A percentile compares a stretch with the other conserved stretches of the same genome.
These are phyloP conservation scores for Elanoides forficatus DNA, from an alignment of 2,113 vertebrate genomes.

Conservation along the genomic window DNA sequence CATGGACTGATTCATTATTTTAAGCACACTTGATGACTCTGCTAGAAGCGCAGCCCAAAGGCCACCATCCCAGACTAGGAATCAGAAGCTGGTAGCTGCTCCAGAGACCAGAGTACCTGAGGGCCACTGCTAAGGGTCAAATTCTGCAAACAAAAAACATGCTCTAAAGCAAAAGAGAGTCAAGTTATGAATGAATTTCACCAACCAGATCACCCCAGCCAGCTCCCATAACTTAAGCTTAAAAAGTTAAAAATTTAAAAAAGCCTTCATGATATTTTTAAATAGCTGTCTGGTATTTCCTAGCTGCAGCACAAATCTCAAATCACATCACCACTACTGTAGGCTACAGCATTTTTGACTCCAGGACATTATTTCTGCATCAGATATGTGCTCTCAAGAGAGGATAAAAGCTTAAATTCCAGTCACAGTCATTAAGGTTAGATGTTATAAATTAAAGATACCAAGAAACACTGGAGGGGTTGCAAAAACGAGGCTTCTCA, in stretches of 20 bases:
- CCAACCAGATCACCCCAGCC: not conserved
- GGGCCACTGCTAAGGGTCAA: not conserved
- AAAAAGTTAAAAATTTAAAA: not conserved
- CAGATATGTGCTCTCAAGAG: not conserved
- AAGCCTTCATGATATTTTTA: not conserved
- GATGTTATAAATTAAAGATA: not conserved
- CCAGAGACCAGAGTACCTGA: not conserved
- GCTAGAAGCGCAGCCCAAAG: not conserved
- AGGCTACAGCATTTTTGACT: not conserved
- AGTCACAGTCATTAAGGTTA: conserved; percentile 6
- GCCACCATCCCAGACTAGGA: not conserved
- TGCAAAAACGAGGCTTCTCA: not conserved
- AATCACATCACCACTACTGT: not conserved
- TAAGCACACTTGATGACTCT: not conserved
- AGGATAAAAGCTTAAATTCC: conserved; percentile 7
- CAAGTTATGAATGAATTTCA: not conserved
- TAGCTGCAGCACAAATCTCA: not conserved
- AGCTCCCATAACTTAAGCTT: not conserved
- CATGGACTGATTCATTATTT: not conserved
- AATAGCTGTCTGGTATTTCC: not conserved
- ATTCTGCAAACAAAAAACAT: not conserved
- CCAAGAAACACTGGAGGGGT: not conserved
- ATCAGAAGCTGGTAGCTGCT: not conserved
- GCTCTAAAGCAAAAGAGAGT: not conserved
- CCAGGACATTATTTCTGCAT: not conserved